Conservation (phyloP, 2,888 invertebrate genomes). For the Pinctada fucata region DNA sequence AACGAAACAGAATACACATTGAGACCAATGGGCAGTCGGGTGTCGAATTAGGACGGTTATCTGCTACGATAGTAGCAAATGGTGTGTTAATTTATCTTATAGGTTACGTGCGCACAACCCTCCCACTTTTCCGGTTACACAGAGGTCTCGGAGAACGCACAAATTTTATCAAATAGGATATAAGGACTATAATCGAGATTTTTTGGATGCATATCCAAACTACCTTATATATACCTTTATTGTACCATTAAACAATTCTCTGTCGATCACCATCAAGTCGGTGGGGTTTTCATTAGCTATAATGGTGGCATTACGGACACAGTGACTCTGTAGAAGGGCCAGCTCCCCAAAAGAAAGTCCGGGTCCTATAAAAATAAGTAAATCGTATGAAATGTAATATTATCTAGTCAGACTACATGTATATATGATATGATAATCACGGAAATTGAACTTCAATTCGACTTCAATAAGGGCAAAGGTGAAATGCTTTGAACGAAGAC, state of each 20-base stretch:
- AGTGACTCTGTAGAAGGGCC: slow-evolving; percentile 43
- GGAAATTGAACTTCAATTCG: background rate
- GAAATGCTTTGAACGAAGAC: too few relatives aligned
- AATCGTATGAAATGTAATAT: background rate
- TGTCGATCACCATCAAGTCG: slow-evolving; percentile 9
- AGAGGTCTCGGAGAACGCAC: too few relatives aligned
- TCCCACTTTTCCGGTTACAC: too few relatives aligned
- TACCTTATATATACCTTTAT: slow-evolving; percentile 1
- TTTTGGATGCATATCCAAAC: too few relatives aligned
- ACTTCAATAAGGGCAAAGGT: too few relatives aligned
- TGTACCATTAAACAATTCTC: slow-evolving; percentile 6
- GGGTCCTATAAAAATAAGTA: slow-evolving; percentile 29
- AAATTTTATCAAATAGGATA: background rate
- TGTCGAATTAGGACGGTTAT: too few relatives aligned
- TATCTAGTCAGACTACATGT: background rate
- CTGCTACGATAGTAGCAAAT: too few relatives aligned
- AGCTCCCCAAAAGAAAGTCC: slow-evolving; percentile 51
- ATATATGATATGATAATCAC: background rate
- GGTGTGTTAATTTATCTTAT: too few relatives aligned
- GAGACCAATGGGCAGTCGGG: too few relatives aligned
- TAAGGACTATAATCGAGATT: background rate
- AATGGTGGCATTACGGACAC: slow-evolving; percentile 46
- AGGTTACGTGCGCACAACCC: too few relatives aligned
- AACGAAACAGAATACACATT: too few relatives aligned
- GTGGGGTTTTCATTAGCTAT: slow-evolving; percentile 21